phyloP scores from a whole-genome alignment of 2,113 vertebrate species.

The Herpetotheres cachinnans region DNA sequence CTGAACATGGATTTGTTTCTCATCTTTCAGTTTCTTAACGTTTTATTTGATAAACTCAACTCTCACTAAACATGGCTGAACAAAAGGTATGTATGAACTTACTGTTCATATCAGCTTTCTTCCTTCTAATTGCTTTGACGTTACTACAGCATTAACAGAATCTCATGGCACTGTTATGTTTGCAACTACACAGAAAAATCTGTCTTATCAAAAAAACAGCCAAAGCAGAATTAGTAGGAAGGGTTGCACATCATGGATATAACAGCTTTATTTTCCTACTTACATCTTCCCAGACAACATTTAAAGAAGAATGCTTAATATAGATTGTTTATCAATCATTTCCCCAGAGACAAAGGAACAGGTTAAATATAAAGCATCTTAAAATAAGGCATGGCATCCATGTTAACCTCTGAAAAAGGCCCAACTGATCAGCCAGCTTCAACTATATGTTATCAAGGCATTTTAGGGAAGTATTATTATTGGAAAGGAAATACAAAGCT shows the following conservation, averaged over 20 bases:
- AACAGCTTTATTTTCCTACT: background rate
- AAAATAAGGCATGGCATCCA: background rate
- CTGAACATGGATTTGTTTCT: background rate
- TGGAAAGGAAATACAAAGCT: background rate
- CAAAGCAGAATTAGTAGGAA: background rate
- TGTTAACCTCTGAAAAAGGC: background rate
- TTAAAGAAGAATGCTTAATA: background rate
- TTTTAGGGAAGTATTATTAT: background rate
- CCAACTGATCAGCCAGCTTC: background rate
- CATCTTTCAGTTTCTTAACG: background rate
- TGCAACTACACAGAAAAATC: background rate
- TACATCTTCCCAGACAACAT: background rate
- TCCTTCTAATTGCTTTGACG: background rate
- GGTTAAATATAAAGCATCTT: background rate
- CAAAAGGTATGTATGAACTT: background rate
- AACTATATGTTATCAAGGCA: background rate
- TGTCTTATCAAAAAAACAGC: background rate
- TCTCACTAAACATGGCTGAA: background rate
- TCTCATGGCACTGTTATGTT: background rate
- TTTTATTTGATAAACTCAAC: background rate
- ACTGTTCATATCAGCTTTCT: background rate
- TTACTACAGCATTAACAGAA: background rate
- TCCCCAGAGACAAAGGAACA: background rate
- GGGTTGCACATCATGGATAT: background rate
- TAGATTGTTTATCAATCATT: background rate